phyloP scores from a whole-genome alignment of 2,888 invertebrate genomes.

The Cylindroiulus punctatus region DNA sequence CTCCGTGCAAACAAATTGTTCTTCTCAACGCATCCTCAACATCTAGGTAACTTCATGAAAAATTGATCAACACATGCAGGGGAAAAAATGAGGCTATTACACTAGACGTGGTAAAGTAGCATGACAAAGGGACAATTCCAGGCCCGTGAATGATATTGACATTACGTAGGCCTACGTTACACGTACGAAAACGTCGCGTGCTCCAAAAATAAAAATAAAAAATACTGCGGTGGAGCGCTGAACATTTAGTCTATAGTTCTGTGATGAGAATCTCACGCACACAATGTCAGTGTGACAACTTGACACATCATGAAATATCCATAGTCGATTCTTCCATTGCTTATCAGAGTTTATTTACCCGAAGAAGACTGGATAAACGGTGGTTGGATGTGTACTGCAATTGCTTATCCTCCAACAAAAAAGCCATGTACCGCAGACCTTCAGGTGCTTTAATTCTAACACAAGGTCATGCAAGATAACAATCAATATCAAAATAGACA shows the following conservation, averaged over 20 bases:
- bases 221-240: background rate
- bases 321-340: background rate
- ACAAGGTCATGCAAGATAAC: background rate
- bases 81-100: background rate
- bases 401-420: background rate
- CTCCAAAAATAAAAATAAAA: no score
- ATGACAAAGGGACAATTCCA: background rate
- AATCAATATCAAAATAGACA: no score
- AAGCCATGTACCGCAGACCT: background rate
- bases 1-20: background rate
- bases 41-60: background rate
- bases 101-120: conserved; percentile 1
- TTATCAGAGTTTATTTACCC: conserved; percentile 42
- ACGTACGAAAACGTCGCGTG: background rate
- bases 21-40: conserved; percentile 4
- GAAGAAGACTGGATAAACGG: background rate
- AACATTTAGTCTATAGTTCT: background rate
- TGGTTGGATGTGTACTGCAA: background rate
- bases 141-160: background rate
- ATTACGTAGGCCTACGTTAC: background rate
- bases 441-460: background rate
- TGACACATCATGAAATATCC: conserved; percentile 18
- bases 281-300: conserved; percentile 36
- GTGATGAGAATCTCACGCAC: conserved; percentile 30
- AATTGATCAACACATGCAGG: background rate